Conservation (phyloP, 2,797 vertebrate genomes). For the Oryzias sinensis region DNA sequence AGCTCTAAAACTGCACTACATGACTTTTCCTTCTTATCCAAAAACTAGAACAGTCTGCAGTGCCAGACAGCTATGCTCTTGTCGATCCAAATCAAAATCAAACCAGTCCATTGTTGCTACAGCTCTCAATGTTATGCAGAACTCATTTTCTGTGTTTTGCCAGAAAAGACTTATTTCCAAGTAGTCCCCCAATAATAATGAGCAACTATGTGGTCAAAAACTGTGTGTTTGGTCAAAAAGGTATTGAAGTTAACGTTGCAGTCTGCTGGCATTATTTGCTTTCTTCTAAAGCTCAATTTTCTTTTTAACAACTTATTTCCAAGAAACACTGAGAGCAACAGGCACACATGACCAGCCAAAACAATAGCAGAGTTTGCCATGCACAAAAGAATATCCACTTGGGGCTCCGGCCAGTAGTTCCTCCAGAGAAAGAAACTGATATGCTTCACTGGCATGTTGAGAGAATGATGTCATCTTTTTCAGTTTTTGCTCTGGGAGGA, state of each 20-base stretch:
- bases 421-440: slow-evolving; percentile 27
- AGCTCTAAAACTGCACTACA: not conserved
- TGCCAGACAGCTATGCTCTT: slow-evolving; percentile 38
- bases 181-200: slow-evolving; percentile 2
- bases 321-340: slow-evolving; percentile 32
- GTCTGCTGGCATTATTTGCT: not conserved
- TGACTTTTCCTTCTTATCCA: slow-evolving; percentile 1
- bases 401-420: slow-evolving; percentile 34
- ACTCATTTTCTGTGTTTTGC: slow-evolving; percentile 28
- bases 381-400: slow-evolving; percentile 14
- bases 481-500: slow-evolving; percentile 23
- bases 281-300: not conserved
- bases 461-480: slow-evolving; percentile 56
- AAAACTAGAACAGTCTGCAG: slow-evolving; percentile 1
- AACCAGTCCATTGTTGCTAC: slow-evolving; percentile 34
- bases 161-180: slow-evolving; percentile 15
- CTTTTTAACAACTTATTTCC: not conserved
- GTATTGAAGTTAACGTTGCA: not conserved
- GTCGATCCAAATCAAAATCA: slow-evolving; percentile 45
- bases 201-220: not conserved
- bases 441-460: slow-evolving; percentile 41
- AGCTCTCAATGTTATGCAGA: slow-evolving; percentile 32
- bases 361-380: slow-evolving; percentile 19
- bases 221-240: not conserved
- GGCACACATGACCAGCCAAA: slow-evolving; percentile 14